A percentile compares a stretch with the other conserved stretches of the same genome.
Conservation (phyloP, 2,113 vertebrate species). For the Psittacula cyanocephala region DNA sequence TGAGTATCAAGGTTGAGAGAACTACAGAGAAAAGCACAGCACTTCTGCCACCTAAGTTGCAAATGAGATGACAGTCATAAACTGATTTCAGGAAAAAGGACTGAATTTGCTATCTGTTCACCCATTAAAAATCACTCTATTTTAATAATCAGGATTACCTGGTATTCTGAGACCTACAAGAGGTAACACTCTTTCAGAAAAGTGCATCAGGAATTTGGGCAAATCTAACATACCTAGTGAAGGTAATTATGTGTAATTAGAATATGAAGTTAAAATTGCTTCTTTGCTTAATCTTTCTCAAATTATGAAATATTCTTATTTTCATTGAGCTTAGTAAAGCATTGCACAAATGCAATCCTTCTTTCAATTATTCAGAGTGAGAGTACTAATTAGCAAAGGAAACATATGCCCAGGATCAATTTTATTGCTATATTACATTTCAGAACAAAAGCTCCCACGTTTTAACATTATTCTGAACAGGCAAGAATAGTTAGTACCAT, state of each 20-base stretch:
- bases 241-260: background rate
- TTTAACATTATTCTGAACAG: background rate
- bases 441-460: background rate
- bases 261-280: background rate
- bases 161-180: background rate
- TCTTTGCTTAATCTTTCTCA: background rate
- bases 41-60: constrained; percentile 41
- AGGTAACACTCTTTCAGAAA: background rate
- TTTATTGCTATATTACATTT: background rate
- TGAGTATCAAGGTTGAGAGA: constrained; percentile 32
- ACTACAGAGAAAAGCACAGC: constrained; percentile 36
- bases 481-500: background rate
- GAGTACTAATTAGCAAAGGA: background rate
- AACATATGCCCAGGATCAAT: background rate
- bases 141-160: constrained; percentile 52
- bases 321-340: background rate
- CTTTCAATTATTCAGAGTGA: background rate
- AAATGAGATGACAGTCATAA: constrained; percentile 47
- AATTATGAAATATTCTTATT: background rate
- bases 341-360: background rate
- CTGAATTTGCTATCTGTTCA: constrained; percentile 1
- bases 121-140: background rate
- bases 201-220: background rate
- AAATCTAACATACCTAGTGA: background rate
- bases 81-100: constrained; percentile 27